phyloP scores from a whole-genome alignment of 1,140 invertebrate genomes.

The Danaus plexippus region DNA sequence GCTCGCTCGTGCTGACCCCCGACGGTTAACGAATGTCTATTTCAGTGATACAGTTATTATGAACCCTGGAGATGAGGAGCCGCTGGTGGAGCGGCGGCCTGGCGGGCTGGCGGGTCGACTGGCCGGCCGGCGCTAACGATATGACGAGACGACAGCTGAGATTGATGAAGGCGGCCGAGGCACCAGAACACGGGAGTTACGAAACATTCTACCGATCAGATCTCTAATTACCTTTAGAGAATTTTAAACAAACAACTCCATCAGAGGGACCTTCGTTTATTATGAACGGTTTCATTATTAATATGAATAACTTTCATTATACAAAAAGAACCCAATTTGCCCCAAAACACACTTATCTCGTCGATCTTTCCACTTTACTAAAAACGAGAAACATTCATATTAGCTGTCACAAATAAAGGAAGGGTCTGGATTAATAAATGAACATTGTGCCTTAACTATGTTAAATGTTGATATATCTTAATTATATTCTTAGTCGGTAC shows the following conservation, averaged over 20 bases:
- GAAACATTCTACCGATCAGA: not conserved
- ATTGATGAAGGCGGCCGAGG: conserved; percentile 7
- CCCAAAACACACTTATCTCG: too few species aligned
- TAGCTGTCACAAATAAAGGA: conserved; percentile 5
- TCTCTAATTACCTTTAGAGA: too few species aligned
- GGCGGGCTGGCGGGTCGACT: not conserved
- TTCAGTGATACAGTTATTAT: not conserved
- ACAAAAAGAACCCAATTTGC: too few species aligned
- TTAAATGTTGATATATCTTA: conserved; percentile 31
- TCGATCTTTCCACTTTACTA: too few species aligned
- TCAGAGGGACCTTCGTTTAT: too few species aligned
- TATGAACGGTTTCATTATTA: too few species aligned
- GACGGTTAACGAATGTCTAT: too few species aligned
- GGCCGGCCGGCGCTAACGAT: conserved; percentile 4
- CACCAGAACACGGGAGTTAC: conserved; percentile 4
- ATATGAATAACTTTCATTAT: too few species aligned
- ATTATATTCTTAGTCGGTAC: conserved; percentile 30
- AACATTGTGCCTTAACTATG: conserved; percentile 12
- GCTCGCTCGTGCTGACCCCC: too few species aligned
- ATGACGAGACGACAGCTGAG: not conserved
- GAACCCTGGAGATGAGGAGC: not conserved
- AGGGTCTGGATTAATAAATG: conserved; percentile 11
- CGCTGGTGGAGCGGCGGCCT: conserved; percentile 1
- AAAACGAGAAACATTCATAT: not conserved
- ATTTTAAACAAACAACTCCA: too few species aligned